A percentile compares a stretch with the other conserved stretches of the same genome.
phyloP scores from a whole-genome alignment of 2,888 invertebrate genomes.

The Itoplectis maculator region DNA sequence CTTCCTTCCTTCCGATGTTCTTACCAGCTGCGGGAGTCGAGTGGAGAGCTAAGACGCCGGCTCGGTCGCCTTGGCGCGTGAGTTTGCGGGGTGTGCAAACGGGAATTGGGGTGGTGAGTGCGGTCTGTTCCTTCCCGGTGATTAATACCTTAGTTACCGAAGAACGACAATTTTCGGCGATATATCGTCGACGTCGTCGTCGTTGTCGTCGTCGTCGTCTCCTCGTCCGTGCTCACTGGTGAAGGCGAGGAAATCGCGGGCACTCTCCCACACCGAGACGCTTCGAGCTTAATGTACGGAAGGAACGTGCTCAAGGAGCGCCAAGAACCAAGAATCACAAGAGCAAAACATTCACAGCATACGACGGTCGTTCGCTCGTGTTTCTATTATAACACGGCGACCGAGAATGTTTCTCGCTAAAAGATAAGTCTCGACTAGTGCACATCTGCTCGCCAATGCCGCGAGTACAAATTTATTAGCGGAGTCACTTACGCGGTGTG shows the following conservation, averaged over 20 bases:
- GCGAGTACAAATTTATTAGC: conserved; percentile 69
- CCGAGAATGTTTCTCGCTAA: conserved; percentile 47
- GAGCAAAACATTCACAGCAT: conserved; percentile 67
- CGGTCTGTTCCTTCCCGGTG: conserved; percentile 68
- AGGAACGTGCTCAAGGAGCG: conserved; percentile 60
- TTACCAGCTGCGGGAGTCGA: conserved; percentile 47
- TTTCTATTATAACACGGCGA: conserved; percentile 30
- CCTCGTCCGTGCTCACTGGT: conserved; percentile 42
- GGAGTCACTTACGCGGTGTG: conserved; percentile 63
- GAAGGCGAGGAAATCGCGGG: conserved; percentile 38
- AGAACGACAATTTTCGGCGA: conserved; percentile 72
- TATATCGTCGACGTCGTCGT: conserved; percentile 67
- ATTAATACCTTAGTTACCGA: conserved; percentile 72
- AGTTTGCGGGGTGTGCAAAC: conserved; percentile 61
- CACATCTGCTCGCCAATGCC: conserved; percentile 67
- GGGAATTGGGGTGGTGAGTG: conserved; percentile 70
- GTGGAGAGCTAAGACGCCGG: conserved; percentile 57
- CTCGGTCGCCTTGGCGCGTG: conserved; percentile 43
- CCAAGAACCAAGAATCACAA: conserved; percentile 47
- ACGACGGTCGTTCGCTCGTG: conserved; percentile 47
- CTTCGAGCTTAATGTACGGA: conserved; percentile 70
- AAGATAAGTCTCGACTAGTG: conserved; percentile 58
- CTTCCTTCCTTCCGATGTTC: conserved; percentile 61
- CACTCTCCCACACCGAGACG: conserved; percentile 56
- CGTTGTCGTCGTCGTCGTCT: too few relatives aligned